A percentile compares a stretch with the other conserved stretches of the same genome.
These are phyloP conservation scores for Lysiphlebus fabarum DNA, from an alignment of 1,140 invertebrate genomes.

Conservation along the genomic window DNA sequence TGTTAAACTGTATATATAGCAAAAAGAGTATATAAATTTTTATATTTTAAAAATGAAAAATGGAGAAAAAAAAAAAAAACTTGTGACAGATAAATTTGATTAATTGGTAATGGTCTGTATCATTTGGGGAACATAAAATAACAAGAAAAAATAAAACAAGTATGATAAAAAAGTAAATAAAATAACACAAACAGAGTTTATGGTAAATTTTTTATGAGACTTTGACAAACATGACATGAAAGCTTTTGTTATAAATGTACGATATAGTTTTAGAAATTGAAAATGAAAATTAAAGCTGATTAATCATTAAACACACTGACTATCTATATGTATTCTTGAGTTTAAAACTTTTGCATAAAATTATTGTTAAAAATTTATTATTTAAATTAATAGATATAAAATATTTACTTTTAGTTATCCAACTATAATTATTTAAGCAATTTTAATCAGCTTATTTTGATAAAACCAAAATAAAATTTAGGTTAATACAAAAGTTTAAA, in stretches of 20 bases:
- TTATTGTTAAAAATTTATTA: too few relatives aligned
- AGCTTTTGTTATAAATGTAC: not conserved
- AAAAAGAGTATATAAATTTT: not conserved
- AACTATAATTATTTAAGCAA: too few relatives aligned
- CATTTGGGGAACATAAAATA: not conserved
- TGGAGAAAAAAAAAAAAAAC: not conserved
- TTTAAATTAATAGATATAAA: too few relatives aligned
- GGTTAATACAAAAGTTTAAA: too few relatives aligned
- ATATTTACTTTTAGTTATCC: too few relatives aligned
- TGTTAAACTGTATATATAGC: too few relatives aligned
- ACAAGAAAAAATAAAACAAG: not conserved
- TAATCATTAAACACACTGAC: slow-evolving; percentile 10
- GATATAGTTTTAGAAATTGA: not conserved
- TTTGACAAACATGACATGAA: slow-evolving; percentile 1
- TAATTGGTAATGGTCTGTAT: not conserved
- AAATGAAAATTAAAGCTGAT: slow-evolving; percentile 10
- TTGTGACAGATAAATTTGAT: not conserved
- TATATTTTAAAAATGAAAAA: not conserved
- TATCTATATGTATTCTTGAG: not conserved
- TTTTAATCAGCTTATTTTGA: too few relatives aligned
- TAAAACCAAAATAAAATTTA: too few relatives aligned
- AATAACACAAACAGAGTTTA: not conserved
- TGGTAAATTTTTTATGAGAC: slow-evolving; percentile 11
- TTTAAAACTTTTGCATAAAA: not conserved
- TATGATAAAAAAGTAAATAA: not conserved